Base-by-base conservation (phyloP, 2,113 vertebrate genomes). In the Entomyzon cyanotis region DNA sequence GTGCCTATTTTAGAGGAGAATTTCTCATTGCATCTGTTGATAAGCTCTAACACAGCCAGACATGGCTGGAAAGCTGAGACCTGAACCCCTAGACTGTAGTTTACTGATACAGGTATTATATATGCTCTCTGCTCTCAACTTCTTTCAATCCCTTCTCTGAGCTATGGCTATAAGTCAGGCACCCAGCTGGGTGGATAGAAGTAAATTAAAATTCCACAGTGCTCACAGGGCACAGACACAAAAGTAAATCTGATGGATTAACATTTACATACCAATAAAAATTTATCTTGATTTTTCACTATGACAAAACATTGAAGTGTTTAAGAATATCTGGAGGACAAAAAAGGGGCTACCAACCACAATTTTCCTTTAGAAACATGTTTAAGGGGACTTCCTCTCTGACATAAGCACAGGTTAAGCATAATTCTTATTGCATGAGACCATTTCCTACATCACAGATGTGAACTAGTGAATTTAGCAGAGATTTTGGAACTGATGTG, bases 191-290 rank as follows among this genome's bases (percentile, higher is more conserved):
- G 62, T 70, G 30, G 21, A 59, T 3, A 39, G 64, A 80, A 76
- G 10, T 65, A 90, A 88, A 90, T 74, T 80, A 81, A 93, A 90
- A 92, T 86, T 90, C 85, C 89, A n/a, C 33, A 53, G n/a, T 22
- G 44, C 52, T 89, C 86, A 58, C 1, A 3, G n/a, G 83, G 53
- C 62, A 68, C 35, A 83, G 58, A 53, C 41, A 83, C 24, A 59
- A 52, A 73, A 50, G 68, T 73, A 77, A 93, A 93, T 46, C 71
- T 77, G 31, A 88, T 35, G 16, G 41, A 84, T 37, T 37, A 37
- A 37, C 37, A 37, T 37, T 37, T 59, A 83, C 7, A 42, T 59
- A 71, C 31, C 68, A 73, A 46, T 31, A 79, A 93, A 93, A 85
- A 71, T n/a, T 25, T 46, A 37, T 58, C 53, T 71, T 13, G 1